Evolutionary conservation across 2,888 invertebrate genomes (phyloP).

Genomic region (Oegoconia quadripuncta): DNA sequence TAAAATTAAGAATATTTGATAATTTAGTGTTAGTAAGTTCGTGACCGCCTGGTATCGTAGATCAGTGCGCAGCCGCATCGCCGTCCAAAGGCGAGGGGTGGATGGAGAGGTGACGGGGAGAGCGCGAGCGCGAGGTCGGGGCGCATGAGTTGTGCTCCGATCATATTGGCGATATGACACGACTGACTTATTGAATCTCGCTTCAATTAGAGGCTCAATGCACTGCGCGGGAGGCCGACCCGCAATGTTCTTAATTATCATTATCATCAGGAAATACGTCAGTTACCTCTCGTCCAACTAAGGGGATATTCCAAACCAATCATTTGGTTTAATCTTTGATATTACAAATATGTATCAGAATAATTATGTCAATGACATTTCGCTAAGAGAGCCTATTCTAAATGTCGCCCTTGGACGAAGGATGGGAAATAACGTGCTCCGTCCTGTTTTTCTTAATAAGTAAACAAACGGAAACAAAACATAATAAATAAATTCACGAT

Average conservation of each 20-base stretch:
- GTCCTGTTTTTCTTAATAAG: no score
- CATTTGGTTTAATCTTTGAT: no score
- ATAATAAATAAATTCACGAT: no score
- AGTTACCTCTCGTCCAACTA: no score
- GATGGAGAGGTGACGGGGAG: constrained; percentile 20
- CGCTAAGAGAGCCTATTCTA: no score
- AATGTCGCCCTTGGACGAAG: no score
- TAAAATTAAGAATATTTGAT: constrained; percentile 1
- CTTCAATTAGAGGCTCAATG: constrained; percentile 38
- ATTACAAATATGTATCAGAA: no score
- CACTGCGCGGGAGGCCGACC: constrained; percentile 1
- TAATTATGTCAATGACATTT: no score
- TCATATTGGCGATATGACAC: constrained; percentile 35
- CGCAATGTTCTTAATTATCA: background rate
- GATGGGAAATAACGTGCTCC: no score
- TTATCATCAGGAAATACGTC: background rate
- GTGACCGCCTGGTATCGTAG: constrained; percentile 20
- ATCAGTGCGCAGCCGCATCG: constrained; percentile 9
- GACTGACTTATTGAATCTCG: constrained; percentile 52
- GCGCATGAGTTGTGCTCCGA: constrained; percentile 27
- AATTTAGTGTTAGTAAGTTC: background rate
- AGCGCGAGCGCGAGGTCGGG: constrained; percentile 15
- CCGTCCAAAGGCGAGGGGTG: background rate
- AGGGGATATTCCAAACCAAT: no score
- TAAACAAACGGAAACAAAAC: no score